phyloP scores from a whole-genome alignment of 2,113 vertebrate species.

The Henicopernis longicauda region DNA sequence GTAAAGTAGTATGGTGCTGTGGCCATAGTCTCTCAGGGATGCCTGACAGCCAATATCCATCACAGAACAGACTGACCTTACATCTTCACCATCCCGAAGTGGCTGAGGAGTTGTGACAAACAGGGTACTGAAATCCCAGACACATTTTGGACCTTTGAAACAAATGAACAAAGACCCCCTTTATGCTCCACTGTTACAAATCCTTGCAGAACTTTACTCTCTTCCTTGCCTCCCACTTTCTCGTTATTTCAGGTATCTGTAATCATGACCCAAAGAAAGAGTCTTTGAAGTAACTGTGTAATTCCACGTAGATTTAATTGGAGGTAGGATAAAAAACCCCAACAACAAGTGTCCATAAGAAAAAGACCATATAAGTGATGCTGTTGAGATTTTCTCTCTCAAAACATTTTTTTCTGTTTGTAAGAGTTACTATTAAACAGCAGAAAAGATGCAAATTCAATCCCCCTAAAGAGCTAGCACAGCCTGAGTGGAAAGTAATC shows the following conservation, averaged over 20 bases:
- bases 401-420: neutral
- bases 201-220: neutral
- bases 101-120: neutral
- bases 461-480: neutral
- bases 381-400: neutral
- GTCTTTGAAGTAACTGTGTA: neutral
- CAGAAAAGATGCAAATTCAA: neutral
- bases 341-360: neutral
- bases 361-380: neutral
- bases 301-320: neutral
- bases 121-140: neutral
- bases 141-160: neutral
- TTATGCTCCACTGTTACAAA: neutral
- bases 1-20: neutral
- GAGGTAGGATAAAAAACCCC: neutral
- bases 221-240: neutral
- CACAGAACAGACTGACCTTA: rapidly evolving
- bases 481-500: neutral
- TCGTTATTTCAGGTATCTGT: neutral
- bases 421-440: neutral
- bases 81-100: neutral
- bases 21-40: neutral
- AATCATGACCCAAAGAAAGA: neutral
- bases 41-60: neutral
- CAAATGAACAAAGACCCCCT: neutral